Evolutionary conservation across 2,888 invertebrate genomes (phyloP).

Genomic region (Dendrolimus pini): DNA sequence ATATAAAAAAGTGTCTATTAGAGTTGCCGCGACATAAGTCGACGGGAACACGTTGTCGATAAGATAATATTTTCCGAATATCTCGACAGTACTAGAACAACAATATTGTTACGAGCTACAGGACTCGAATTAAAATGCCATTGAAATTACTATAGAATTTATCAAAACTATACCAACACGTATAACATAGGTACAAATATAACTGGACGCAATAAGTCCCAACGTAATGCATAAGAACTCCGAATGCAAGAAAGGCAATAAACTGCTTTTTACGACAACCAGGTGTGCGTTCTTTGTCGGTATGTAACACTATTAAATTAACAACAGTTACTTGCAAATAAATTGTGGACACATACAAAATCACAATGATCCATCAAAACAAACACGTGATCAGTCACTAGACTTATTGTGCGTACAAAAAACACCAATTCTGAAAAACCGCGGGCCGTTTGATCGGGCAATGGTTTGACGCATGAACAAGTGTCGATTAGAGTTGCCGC

Average conservation of each 20-base stretch:
- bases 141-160: no score
- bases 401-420: constrained; percentile 21
- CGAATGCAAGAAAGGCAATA: no score
- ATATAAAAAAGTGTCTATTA: constrained; percentile 55
- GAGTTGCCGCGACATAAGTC: constrained; percentile 42
- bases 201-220: no score
- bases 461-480: constrained; percentile 29
- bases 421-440: constrained; percentile 18
- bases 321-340: constrained; percentile 3
- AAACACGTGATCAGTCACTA: constrained; percentile 33
- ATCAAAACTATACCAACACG: no score
- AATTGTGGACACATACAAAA: constrained; percentile 18
- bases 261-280: no score
- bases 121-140: no score
- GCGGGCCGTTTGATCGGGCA: constrained; percentile 42
- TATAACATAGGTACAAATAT: no score
- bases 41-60: constrained; percentile 50
- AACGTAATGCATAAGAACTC: no score
- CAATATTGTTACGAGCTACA: no score
- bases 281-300: no score
- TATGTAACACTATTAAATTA: neutral
- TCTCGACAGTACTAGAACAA: constrained; percentile 12
- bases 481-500: constrained; percentile 53
- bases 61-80: no score
- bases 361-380: constrained; percentile 38